phyloP scores from a whole-genome alignment of 1,140 invertebrate species.

The Brachionus angularis region DNA sequence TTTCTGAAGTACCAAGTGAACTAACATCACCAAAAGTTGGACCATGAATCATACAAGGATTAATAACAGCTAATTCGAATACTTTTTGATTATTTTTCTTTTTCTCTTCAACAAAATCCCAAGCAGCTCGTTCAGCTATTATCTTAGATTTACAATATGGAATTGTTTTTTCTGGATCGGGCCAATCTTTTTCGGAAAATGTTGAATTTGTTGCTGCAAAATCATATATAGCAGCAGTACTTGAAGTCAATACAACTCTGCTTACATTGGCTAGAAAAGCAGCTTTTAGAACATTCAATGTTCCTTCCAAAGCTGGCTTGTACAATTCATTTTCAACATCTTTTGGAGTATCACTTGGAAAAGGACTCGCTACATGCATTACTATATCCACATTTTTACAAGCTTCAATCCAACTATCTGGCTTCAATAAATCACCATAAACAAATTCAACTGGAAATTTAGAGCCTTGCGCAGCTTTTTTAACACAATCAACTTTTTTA shows the following conservation, averaged over 20 bases:
- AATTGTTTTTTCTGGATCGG: constrained; percentile 61
- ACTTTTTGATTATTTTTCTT: constrained; percentile 52
- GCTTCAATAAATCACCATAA: constrained; percentile 53
- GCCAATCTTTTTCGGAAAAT: constrained; percentile 62
- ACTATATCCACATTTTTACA: constrained; percentile 61
- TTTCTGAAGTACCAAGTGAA: constrained; percentile 18
- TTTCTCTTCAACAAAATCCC: constrained; percentile 61
- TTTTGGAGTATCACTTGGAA: constrained; percentile 55
- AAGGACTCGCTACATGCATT: constrained; percentile 63
- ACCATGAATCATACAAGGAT: constrained; percentile 62
- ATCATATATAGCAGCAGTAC: constrained; percentile 60
- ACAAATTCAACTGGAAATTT: constrained; percentile 58
- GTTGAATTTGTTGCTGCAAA: constrained; percentile 50
- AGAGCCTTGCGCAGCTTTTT: constrained; percentile 57
- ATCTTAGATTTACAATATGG: constrained; percentile 62
- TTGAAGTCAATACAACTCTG: constrained; percentile 63
- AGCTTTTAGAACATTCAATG: constrained; percentile 61
- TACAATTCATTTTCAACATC: constrained; percentile 60
- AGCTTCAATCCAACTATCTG: constrained; percentile 57
- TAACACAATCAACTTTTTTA: constrained; percentile 56
- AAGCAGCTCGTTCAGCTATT: too few species aligned
- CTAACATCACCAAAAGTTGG: constrained; percentile 50
- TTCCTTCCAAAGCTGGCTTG: constrained; percentile 62
- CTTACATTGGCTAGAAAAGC: constrained; percentile 58
- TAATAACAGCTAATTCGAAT: constrained; percentile 61